phyloP scores from a whole-genome alignment of 2,113 vertebrate genomes.

The Leucopsar rothschildi region DNA sequence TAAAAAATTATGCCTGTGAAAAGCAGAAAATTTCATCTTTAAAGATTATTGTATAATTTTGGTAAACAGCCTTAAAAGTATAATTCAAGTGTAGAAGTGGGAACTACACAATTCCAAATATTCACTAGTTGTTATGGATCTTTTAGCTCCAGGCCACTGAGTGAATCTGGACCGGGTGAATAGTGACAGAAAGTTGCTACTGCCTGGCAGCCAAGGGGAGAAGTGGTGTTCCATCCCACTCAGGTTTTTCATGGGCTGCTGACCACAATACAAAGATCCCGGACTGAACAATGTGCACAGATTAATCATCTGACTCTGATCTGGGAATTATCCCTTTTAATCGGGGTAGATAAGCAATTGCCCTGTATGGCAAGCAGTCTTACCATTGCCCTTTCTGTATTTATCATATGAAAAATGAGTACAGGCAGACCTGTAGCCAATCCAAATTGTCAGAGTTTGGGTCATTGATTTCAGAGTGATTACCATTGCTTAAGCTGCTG shows the following conservation, averaged over 20 bases:
- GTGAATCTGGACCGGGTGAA: neutral
- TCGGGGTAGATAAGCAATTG: neutral
- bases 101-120: neutral
- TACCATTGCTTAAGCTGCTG: neutral
- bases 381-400: neutral
- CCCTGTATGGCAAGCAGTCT: neutral
- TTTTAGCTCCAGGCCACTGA: neutral
- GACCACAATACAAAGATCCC: neutral
- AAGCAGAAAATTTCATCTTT: neutral
- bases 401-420: neutral
- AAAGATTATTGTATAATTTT: neutral
- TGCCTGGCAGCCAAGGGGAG: neutral
- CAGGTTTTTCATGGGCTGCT: neutral
- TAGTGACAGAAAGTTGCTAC: neutral
- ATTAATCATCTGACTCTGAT: neutral
- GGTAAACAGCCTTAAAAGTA: neutral
- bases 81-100: neutral
- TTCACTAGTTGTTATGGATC: neutral
- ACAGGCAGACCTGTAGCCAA: neutral
- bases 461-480: neutral
- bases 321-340: neutral
- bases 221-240: neutral
- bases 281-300: neutral
- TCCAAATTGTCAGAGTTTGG: neutral
- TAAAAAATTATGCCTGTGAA: neutral